A percentile compares a stretch with the other conserved stretches of the same genome.
Conservation (phyloP, 2,888 invertebrate species). For the Fabriciana adippe region DNA sequence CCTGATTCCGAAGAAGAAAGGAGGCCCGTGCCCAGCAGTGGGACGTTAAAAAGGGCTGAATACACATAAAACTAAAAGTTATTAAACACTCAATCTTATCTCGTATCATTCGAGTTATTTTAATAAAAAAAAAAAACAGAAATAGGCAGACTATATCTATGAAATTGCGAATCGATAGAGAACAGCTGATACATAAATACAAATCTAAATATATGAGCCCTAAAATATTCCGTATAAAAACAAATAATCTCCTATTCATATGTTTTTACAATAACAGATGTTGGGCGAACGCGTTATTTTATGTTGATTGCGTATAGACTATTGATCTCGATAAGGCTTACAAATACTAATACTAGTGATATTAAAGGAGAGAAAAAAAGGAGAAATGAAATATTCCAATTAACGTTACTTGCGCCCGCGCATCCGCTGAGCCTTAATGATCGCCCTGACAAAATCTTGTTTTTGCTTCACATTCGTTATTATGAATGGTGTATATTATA, state of each 20-base stretch:
- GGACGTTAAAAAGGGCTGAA: no score
- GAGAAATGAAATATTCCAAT: conserved; percentile 68
- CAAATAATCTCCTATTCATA: conserved; percentile 8
- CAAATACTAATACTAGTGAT: conserved; percentile 11
- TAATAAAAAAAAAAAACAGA: background rate
- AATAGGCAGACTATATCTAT: conserved; percentile 1
- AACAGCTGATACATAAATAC: conserved; percentile 24
- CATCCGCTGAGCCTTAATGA: conserved; percentile 69
- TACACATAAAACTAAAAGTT: no score
- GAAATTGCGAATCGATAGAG: conserved; percentile 6
- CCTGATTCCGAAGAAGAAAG: no score
- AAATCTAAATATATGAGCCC: conserved; percentile 19
- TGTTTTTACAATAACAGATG: conserved; percentile 33
- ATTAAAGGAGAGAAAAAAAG: conserved; percentile 49
- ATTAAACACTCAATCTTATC: no score
- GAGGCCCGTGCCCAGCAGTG: no score
- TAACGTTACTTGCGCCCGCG: conserved; percentile 62
- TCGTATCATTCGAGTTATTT: background rate
- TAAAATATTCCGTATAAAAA: conserved; percentile 10
- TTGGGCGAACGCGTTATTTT: conserved; percentile 16
- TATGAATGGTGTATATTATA: conserved; percentile 44
- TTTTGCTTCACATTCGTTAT: conserved; percentile 48
- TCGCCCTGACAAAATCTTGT: conserved; percentile 72
- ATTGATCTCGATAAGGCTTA: conserved; percentile 29
- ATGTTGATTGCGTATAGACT: conserved; percentile 15